Base-by-base conservation (phyloP, 2,113 vertebrate genomes). In the Chaenocephalus aceratus region DNA sequence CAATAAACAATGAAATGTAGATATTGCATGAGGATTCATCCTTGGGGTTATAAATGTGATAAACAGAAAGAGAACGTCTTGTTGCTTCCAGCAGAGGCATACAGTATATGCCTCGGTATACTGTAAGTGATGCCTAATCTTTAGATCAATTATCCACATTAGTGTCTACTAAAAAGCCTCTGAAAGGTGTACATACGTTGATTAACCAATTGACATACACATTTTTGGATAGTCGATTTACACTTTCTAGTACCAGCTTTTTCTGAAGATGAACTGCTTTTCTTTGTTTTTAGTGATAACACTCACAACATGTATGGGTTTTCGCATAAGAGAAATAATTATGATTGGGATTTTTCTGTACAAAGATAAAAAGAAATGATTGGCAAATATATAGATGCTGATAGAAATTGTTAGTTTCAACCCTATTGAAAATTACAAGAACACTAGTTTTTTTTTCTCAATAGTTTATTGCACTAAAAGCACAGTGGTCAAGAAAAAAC, bases 1-100 rank as follows among this genome's bases (percentile, higher is more conserved):
- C 36, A 62, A 73, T 66, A 49, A 70, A 73, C 65, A 75, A 75
- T 65, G 15, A 49, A 59, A 57, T 66, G 2, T 34, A 23, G 45
- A 71, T 60, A 59, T 44, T 67, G 10, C 45, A 66, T 52, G 52
- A 80, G 18, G 46, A 23, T 5, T 46, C 21, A 63, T 59, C 44
- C 34, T 16, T 3, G 3, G 53, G 18, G 13, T 6, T 16, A 48
- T 45, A 11, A 14, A 48, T 26, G 4, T 21, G 60, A 56, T 66
- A 45, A 71, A 58, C 9, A 46, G 58, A 56, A 15, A 68, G 41
- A 45, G 52, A 59, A 44, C 1, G 10, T 64, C 6, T 51, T 53
- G 18, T 72, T 62, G 62, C 62, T 59, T 26, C 53, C 34, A 21
- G 30, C n/a, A 12, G 58, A 57, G n/a, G 63, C 48, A 11, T 14